Percentiles rank a stretch among this genome's conserved stretches.
phyloP scores from a whole-genome alignment of 2,888 invertebrate species.

The Oeneis ivallda region DNA sequence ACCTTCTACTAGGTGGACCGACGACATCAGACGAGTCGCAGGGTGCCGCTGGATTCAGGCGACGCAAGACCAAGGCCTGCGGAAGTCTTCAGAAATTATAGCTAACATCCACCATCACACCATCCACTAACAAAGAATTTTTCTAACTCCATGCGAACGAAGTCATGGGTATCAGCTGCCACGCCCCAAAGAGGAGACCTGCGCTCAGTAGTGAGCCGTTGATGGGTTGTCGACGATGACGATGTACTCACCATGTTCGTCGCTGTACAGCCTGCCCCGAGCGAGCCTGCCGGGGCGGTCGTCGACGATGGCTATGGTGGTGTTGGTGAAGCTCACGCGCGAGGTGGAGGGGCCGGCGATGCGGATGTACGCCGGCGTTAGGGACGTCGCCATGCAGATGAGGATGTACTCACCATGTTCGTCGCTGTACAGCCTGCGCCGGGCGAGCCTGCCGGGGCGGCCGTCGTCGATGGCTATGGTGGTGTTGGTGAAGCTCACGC shows the following conservation, averaged over 20 bases:
- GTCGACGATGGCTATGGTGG: constrained; percentile 58
- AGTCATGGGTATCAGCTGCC: no score
- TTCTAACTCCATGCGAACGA: no score
- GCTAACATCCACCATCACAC: no score
- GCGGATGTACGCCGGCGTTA: constrained; percentile 87
- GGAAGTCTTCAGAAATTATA: no score
- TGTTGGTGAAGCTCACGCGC: constrained; percentile 66
- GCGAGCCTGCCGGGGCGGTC: constrained; percentile 31
- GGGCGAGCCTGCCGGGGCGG: constrained; percentile 33
- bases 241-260: constrained; percentile 36
- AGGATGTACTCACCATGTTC: constrained; percentile 37
- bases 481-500: constrained; percentile 66
- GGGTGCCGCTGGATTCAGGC: no score
- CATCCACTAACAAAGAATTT: no score
- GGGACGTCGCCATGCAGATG: constrained; percentile 84
- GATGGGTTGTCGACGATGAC: no score
- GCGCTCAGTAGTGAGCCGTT: no score
- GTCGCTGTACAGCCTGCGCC: constrained; percentile 33
- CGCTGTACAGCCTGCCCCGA: constrained; percentile 35
- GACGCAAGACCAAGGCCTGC: no score
- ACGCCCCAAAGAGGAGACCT: no score
- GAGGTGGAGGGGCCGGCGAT: constrained; percentile 86
- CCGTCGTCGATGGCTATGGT: constrained; percentile 57
- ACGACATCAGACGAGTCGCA: no score
- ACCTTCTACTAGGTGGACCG: no score